Evolutionary conservation across 2,797 vertebrate species (phyloP).

Genomic region (Bradypodion ventrale): DNA sequence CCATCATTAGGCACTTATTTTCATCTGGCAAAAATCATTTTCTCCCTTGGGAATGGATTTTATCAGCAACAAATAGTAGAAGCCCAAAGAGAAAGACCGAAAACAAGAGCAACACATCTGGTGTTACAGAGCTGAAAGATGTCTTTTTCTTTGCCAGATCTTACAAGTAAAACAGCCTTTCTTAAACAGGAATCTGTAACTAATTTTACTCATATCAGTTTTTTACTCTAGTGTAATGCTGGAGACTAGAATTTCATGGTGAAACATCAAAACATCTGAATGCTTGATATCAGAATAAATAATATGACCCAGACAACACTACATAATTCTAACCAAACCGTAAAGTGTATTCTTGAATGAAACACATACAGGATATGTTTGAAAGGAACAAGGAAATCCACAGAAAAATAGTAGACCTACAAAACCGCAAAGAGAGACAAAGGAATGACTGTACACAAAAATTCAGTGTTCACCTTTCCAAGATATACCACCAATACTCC

Average conservation of each 20-base stretch:
- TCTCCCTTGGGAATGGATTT: neutral
- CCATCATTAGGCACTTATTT: neutral
- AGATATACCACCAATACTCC: neutral
- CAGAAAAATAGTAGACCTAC: neutral
- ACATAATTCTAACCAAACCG: neutral
- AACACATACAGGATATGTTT: neutral
- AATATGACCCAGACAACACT: neutral
- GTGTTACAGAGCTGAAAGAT: neutral
- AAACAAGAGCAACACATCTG: neutral
- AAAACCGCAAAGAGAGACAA: neutral
- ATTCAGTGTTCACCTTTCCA: neutral
- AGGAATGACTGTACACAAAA: neutral
- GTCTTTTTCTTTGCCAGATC: neutral
- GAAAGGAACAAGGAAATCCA: neutral
- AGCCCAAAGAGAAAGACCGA: neutral
- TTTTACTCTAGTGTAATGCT: neutral
- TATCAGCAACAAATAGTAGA: neutral
- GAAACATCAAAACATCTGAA: neutral
- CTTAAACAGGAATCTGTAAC: neutral
- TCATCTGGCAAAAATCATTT: neutral
- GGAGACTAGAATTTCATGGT: neutral
- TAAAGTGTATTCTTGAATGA: neutral
- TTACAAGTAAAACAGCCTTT: neutral
- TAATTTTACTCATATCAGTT: conserved; percentile 13
- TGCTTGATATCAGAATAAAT: neutral